Evolutionary conservation across 1,140 invertebrate genomes (phyloP).

Genomic region (Sycophaga agraensis): DNA sequence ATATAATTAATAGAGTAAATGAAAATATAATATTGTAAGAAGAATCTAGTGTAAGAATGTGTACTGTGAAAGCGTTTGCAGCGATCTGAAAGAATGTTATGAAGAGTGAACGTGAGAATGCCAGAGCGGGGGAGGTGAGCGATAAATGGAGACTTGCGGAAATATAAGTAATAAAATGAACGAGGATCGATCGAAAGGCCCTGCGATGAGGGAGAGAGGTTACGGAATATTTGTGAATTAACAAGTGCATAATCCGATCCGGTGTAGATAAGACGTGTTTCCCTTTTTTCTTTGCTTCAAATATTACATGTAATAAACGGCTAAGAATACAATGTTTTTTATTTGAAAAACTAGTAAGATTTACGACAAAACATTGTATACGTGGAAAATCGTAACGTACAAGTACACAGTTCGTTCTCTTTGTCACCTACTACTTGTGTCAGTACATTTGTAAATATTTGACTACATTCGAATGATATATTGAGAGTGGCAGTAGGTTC

Average conservation of each 20-base stretch:
- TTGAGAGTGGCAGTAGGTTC: too few species aligned
- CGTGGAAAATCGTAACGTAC: too few species aligned
- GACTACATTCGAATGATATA: too few species aligned
- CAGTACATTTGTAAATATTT: too few species aligned
- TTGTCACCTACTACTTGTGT: too few species aligned
- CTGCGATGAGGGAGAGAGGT: constrained; percentile 13
- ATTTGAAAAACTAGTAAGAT: too few species aligned
- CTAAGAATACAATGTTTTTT: too few species aligned
- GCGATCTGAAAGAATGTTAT: constrained; percentile 34
- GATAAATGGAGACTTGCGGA: constrained; percentile 16
- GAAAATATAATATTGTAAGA: constrained; percentile 57
- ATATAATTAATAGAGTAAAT: constrained; percentile 59
- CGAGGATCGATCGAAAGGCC: not conserved
- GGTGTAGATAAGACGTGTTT: too few species aligned
- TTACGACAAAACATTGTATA: too few species aligned
- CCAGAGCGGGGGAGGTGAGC: constrained; percentile 18
- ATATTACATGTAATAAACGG: too few species aligned
- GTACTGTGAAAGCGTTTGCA: constrained; percentile 49
- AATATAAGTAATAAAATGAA: constrained; percentile 22
- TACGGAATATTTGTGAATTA: not conserved
- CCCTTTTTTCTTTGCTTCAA: too few species aligned
- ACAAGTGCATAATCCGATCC: constrained; percentile 7
- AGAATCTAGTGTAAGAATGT: constrained; percentile 52
- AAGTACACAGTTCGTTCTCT: too few species aligned
- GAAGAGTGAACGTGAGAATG: constrained; percentile 11